Evolutionary conservation across 2,113 vertebrate species (phyloP).

Genomic region (Macquaria ambigua): DNA sequence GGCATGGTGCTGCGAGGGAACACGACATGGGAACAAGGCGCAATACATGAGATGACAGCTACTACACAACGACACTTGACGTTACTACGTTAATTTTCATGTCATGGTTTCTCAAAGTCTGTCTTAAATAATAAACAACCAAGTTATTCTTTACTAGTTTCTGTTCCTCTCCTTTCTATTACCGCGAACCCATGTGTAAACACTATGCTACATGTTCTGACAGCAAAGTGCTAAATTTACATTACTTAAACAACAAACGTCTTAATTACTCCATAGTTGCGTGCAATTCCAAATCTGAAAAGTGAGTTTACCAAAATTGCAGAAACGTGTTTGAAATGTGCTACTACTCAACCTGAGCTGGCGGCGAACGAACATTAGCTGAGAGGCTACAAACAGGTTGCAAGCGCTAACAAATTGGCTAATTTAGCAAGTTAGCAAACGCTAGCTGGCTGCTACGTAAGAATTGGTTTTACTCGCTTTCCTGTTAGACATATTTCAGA

Average conservation of each 20-base stretch:
- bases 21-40: conserved; percentile 5
- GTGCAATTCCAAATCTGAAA: not conserved
- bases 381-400: conserved; percentile 66
- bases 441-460: conserved; percentile 49
- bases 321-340: not conserved
- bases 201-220: not conserved
- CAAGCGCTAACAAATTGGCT: conserved; percentile 61
- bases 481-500: not conserved
- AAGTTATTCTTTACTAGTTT: not conserved
- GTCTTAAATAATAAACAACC: not conserved
- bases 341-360: not conserved
- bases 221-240: not conserved
- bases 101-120: not conserved
- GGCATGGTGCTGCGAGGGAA: conserved; percentile 79
- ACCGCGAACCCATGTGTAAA: conserved; percentile 50
- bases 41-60: conserved; percentile 13
- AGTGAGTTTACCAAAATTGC: rapidly evolving
- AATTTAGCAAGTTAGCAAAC: conserved; percentile 61
- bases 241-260: rapidly evolving
- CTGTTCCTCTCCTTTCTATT: not conserved
- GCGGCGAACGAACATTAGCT: conserved; percentile 34
- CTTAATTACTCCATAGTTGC: rapidly evolving
- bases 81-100: not conserved
- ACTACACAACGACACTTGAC: not conserved
- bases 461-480: not conserved